Evolutionary conservation across 2,797 vertebrate genomes (phyloP).

Genomic region (Gymnoscopelus braueri): DNA sequence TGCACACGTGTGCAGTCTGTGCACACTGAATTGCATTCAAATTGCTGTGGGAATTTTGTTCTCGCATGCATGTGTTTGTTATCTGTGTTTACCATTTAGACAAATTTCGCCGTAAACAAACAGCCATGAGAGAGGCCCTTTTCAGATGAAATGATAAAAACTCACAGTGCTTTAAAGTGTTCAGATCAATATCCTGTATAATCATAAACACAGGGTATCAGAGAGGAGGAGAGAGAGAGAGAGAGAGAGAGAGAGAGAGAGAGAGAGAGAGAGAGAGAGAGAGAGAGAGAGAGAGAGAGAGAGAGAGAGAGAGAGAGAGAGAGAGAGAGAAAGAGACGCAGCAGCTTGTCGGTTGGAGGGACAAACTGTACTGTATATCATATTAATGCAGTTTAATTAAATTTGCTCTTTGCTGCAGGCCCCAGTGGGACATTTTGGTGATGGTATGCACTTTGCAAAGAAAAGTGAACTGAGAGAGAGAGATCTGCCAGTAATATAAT

Average conservation of each 20-base stretch:
- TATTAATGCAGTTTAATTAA: conserved; percentile 76
- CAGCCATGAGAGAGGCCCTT: conserved; percentile 57
- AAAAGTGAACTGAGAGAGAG: conserved; percentile 72
- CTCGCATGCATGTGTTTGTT: conserved; percentile 52
- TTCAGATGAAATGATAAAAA: conserved; percentile 65
- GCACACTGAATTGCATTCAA: conserved; percentile 40
- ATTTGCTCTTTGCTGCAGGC: conserved; percentile 58
- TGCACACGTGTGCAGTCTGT: no score
- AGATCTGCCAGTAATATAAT: conserved; percentile 62
- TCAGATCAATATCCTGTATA: conserved; percentile 71
- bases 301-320: no score
- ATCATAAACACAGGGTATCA: conserved; percentile 70
- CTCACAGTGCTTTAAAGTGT: conserved; percentile 60
- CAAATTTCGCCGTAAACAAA: conserved; percentile 70
- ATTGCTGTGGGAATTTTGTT: conserved; percentile 61
- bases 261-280: no score
- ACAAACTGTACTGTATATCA: conserved; percentile 56
- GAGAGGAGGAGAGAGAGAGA: conserved; percentile 33
- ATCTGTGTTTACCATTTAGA: conserved; percentile 66
- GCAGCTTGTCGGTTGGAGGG: conserved; percentile 44
- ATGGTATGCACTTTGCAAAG: conserved; percentile 52
- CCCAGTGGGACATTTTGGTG: conserved; percentile 69
- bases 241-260: no score
- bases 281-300: no score
- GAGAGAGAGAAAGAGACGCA: no score